Percentiles rank a stretch among this genome's conserved stretches.
Conservation (phyloP, 2,888 invertebrate genomes). For the Therioaphis trifolii region DNA sequence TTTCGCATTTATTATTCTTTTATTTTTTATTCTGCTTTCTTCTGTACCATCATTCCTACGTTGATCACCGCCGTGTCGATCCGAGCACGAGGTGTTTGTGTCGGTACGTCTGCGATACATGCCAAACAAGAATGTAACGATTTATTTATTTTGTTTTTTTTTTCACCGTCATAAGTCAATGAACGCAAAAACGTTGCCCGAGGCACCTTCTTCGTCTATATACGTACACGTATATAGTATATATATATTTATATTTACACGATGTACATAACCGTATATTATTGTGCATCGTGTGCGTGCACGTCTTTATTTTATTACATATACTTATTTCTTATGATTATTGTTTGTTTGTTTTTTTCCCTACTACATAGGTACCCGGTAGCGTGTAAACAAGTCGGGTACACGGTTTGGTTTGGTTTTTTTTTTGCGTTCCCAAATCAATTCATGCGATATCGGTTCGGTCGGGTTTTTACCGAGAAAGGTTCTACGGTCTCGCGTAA, state of each 20-base stretch:
- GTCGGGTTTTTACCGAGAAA: no score
- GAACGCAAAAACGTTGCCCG: slow-evolving; percentile 51
- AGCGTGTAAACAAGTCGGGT: not conserved
- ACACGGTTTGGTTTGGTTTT: not conserved
- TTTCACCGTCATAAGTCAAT: slow-evolving; percentile 28
- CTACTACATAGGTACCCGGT: not conserved
- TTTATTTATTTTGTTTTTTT: slow-evolving; percentile 35
- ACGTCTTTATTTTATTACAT: not conserved
- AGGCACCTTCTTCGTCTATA: not conserved
- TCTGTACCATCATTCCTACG: not conserved
- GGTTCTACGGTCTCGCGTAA: no score
- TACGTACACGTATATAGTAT: not conserved
- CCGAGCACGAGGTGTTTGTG: slow-evolving; percentile 36
- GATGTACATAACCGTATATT: no score
- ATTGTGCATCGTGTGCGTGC: not conserved
- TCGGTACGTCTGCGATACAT: not conserved
- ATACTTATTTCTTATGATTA: not conserved
- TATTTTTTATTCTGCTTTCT: not conserved
- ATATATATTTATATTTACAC: not conserved
- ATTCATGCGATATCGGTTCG: not conserved
- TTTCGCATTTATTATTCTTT: not conserved
- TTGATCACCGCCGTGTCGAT: not conserved
- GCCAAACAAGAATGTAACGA: slow-evolving; percentile 53
- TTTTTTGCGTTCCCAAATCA: not conserved
- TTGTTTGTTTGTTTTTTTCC: not conserved